These are phyloP conservation scores for Conus ventricosus DNA, from an alignment of 1,140 invertebrate genomes.

Conservation along the genomic window DNA sequence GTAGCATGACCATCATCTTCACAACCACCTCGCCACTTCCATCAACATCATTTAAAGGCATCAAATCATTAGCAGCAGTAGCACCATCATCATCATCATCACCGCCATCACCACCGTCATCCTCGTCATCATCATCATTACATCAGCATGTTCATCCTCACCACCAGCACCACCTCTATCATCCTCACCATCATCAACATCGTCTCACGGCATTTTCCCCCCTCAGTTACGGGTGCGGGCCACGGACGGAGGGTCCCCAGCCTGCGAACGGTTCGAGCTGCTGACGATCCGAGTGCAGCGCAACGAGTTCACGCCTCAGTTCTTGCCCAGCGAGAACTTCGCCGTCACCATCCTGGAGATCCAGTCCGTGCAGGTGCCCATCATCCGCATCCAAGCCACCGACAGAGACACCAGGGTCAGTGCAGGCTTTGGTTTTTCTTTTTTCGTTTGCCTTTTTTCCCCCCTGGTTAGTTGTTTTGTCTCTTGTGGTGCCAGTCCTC, in stretches of 20 bases:
- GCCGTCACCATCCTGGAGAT: slow-evolving; percentile 52
- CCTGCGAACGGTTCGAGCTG: slow-evolving; percentile 43
- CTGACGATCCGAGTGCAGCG: slow-evolving; percentile 52
- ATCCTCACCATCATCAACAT: not conserved
- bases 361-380: slow-evolving; percentile 37
- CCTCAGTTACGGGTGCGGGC: slow-evolving; percentile 56
- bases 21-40: too few species aligned
- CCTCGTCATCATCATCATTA: not conserved
- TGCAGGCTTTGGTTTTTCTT: too few species aligned
- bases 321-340: slow-evolving; percentile 35
- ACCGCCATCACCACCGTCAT: too few species aligned
- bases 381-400: slow-evolving; percentile 39
- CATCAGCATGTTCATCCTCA: not conserved
- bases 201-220: slow-evolving; percentile 7
- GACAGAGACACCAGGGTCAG: slow-evolving; percentile 49
- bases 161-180: too few species aligned
- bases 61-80: too few species aligned
- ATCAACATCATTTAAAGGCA: too few species aligned
- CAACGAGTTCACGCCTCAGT: slow-evolving; percentile 56
- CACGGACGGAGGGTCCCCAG: slow-evolving; percentile 46
- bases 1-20: too few species aligned
- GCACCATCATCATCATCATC: not conserved
- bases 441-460: too few species aligned
- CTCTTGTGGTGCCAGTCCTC: too few species aligned
- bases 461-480: too few species aligned